phyloP scores from a whole-genome alignment of 2,797 vertebrate genomes.

The Eremophila alpestris region DNA sequence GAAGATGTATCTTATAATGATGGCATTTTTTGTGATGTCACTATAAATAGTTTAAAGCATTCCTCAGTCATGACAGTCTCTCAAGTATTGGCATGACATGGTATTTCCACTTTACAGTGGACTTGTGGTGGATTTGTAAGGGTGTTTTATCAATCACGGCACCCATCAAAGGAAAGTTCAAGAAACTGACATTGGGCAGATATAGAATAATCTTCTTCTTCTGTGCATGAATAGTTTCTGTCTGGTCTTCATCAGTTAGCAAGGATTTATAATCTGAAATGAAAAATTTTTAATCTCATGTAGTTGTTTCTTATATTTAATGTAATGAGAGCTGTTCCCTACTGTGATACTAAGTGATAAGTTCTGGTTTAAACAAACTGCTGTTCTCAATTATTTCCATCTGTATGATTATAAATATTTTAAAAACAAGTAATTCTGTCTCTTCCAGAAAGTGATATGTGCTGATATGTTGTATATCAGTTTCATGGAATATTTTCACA shows the following conservation, averaged over 20 bases:
- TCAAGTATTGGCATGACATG: neutral
- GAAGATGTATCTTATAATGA: neutral
- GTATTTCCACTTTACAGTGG: neutral
- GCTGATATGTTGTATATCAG: constrained; percentile 53
- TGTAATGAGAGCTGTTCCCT: neutral
- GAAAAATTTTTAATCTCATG: neutral
- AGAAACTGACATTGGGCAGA: neutral
- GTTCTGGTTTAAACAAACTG: constrained; percentile 37
- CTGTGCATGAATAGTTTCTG: neutral
- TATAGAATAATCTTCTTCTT: neutral
- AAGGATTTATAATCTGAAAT: neutral
- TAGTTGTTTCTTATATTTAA: neutral
- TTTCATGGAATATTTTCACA: constrained; percentile 54
- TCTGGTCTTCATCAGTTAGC: neutral
- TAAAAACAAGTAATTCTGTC: constrained; percentile 48
- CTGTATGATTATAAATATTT: constrained; percentile 54
- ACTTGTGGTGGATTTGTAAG: neutral
- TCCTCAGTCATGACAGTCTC: neutral
- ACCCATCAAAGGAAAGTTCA: neutral
- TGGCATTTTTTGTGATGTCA: neutral
- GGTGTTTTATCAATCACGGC: neutral
- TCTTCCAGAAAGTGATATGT: constrained; percentile 40
- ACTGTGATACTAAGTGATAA: neutral
- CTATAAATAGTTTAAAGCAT: neutral
- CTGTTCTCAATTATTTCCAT: constrained; percentile 51